Base-by-base conservation (phyloP, 2,888 invertebrate species). In the Trichacis sp. region DNA sequence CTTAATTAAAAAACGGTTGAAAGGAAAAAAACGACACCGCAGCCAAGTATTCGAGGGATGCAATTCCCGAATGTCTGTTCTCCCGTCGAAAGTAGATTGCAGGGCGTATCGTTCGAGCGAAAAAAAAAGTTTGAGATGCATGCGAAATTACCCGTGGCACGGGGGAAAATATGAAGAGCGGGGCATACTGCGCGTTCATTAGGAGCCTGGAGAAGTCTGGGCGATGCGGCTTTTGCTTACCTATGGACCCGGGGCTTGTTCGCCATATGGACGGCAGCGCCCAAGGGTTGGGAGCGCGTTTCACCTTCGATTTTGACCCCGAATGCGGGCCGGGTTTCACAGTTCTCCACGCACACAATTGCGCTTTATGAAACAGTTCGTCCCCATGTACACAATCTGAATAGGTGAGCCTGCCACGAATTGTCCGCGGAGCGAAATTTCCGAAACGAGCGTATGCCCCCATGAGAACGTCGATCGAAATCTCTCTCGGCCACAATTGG, bases 201-300 rank as follows among this genome's bases (percentile, higher is more conserved):
- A 56, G 45, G 29, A 47, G 18, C 30, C 1, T 36, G 18, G 50
- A 19, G 15, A 3, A 42, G 33, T 12, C 43, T 33, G 36, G 18
- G 18, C 12, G 20, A 30, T 20, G 29, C 19, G 20, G 8, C 51
- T 45, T 69, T 54, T 65, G 71, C 70, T 76, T 73, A 77, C 76
- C 77, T 76, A 75, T 76, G 75, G 73, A 66, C 72, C 74, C 69
- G 66, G 63, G 73, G 73, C 76, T 70, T 77, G 77, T 70, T 78
- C 78, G 79, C 80, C 82, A 83, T 82, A 83, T 83, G 83, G 83
- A 77, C 79, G 66, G 73, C 81, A 78, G 77, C 75, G 77, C 72
- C 72, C 49, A 73, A 72, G 78, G 78, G 68, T 72, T 71, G 67
- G 60, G 46, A 55, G 58, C 55, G 64, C 52, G 64, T 69, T 70